phyloP scores from a whole-genome alignment of 2,888 invertebrate genomes.

The Philopedon plagiatum region DNA sequence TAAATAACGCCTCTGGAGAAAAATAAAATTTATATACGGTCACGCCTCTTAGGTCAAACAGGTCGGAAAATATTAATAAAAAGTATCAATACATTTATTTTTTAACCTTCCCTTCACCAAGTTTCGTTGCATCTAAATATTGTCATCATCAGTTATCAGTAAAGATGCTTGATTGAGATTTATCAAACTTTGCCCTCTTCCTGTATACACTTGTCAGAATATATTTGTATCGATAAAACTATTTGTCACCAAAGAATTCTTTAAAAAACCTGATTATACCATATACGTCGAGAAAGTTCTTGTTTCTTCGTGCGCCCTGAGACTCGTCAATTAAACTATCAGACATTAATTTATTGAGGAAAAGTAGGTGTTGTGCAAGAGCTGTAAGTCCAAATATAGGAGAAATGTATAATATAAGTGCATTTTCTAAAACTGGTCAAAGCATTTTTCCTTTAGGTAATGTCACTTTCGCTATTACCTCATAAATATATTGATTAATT shows the following conservation, averaged over 20 bases:
- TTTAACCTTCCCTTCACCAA: too few relatives aligned
- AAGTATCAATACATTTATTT: too few relatives aligned
- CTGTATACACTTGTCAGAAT: neutral
- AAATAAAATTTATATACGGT: too few relatives aligned
- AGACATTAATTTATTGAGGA: conserved; percentile 21
- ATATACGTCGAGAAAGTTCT: conserved; percentile 38
- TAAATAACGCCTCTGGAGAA: too few relatives aligned
- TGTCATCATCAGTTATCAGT: too few relatives aligned
- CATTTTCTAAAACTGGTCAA: neutral
- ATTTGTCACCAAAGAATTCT: neutral
- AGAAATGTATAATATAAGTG: neutral
- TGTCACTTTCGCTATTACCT: conserved; percentile 15
- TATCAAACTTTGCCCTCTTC: too few relatives aligned
- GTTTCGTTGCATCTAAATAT: too few relatives aligned
- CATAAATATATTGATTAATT: neutral
- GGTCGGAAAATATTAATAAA: too few relatives aligned
- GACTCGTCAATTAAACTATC: neutral
- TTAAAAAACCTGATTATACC: conserved; percentile 13
- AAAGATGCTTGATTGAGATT: too few relatives aligned
- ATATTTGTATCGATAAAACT: neutral
- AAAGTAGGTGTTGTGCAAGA: conserved; percentile 10
- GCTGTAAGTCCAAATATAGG: conserved; percentile 8
- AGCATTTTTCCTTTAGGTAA: neutral
- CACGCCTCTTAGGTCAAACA: too few relatives aligned
- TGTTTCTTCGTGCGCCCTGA: neutral